Evolutionary conservation across 2,888 invertebrate species (phyloP), one percentile per base, ranked within the genome.

Genomic region (Stegana nigrithorax): DNA sequence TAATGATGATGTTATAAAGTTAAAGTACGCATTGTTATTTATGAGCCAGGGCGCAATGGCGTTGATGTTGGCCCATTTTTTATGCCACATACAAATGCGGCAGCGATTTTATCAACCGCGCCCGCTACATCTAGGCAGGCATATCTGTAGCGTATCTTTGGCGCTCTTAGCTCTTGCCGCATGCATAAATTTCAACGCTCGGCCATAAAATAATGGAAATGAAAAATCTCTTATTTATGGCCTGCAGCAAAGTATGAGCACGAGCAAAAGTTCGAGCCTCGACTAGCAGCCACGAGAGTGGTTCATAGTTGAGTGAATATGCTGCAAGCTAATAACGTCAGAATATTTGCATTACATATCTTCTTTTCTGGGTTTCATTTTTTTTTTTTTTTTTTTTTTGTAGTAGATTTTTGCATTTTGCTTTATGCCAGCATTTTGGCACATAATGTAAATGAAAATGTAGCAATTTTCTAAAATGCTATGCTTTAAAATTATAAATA

Each of bases 181-280:
- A n/a, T 50, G 50, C 25, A 50, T 50, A 50, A 25, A 50, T 50
- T 50, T 23, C 6, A 17, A 12, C 53, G 23, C n/a, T 5, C 17
- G 8, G 26, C 58, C 60, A 23, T 32, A 63, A 69, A 65, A 70
- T 73, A 63, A 72, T 68, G 71, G 68, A 60, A 42, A 51, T 42
- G 51, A 78, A 73, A n/a, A 78, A 71, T 74, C 70, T 74, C 73
- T 74, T 78, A 76, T 78, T 78, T 76, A 76, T 76, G 73, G 73
- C 75, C 78, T 78, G 78, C 70, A 75, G 75, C 78, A 55, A 21
- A n/a, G n/a, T n/a, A n/a, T n/a, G n/a, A n/a, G n/a, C n/a, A n/a
- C n/a, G n/a, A n/a, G n/a, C n/a, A n/a, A n/a, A n/a, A n/a, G n/a
- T n/a, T n/a, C n/a, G n/a, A n/a, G n/a, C n/a, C n/a, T n/a, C n/a